These are phyloP conservation scores for Tachina lurida DNA, from an alignment of 2,888 invertebrate species.

Conservation along the genomic window DNA sequence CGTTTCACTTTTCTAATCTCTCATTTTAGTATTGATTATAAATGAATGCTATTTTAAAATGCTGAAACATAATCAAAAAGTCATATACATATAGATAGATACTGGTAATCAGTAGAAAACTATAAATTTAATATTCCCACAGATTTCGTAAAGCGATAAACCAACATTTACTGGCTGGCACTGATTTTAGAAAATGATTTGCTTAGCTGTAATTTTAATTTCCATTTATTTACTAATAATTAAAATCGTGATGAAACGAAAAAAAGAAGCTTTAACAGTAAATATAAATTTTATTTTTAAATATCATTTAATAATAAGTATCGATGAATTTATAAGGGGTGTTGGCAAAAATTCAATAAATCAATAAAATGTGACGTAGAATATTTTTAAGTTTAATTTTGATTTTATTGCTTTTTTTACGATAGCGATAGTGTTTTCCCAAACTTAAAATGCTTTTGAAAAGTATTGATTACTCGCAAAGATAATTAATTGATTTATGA, in stretches of 20 bases:
- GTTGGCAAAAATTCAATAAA: background rate
- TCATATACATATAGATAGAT: background rate
- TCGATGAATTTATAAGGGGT: background rate
- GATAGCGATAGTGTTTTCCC: background rate
- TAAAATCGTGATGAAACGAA: conserved; percentile 38
- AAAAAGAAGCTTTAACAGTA: no score
- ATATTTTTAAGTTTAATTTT: background rate
- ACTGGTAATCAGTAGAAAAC: conserved; percentile 10
- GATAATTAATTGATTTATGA: background rate
- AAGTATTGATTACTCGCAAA: background rate
- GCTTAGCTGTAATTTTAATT: conserved; percentile 1
- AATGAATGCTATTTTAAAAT: background rate
- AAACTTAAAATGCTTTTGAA: background rate
- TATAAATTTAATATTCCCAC: conserved; percentile 13
- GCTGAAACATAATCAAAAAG: background rate
- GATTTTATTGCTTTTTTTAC: background rate
- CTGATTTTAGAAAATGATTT: conserved; percentile 26
- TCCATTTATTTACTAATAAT: conserved; percentile 10
- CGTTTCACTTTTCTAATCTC: conserved; percentile 33
- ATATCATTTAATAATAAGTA: background rate
- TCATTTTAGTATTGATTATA: conserved; percentile 24
- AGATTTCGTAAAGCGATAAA: conserved; percentile 20
- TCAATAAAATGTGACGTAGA: background rate
- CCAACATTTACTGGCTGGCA: conserved; percentile 3
- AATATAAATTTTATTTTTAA: conserved; percentile 18